phyloP scores from a whole-genome alignment of 2,113 vertebrate genomes.

The Pyrgilauda ruficollis region DNA sequence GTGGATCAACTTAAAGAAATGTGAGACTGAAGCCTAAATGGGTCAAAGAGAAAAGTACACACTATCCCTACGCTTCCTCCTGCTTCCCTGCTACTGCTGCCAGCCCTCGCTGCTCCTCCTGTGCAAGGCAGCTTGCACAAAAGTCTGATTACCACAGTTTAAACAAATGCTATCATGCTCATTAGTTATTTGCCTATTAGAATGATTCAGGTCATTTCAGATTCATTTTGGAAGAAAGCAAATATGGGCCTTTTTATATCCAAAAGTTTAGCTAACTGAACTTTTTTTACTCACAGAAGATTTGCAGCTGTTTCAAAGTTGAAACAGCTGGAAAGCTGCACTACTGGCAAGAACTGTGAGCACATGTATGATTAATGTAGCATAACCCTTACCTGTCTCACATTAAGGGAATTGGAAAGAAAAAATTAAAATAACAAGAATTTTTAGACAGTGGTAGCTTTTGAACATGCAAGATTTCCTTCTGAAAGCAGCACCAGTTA shows the following conservation, averaged over 20 bases:
- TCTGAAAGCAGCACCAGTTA: background rate
- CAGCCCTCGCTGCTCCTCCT: background rate
- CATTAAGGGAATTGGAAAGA: background rate
- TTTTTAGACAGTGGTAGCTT: background rate
- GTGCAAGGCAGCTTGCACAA: background rate
- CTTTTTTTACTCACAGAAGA: background rate
- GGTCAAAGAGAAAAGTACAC: constrained; percentile 44
- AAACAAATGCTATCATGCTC: background rate
- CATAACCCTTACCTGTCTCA: background rate
- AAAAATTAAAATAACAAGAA: background rate
- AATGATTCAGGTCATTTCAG: background rate
- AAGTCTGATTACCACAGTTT: background rate
- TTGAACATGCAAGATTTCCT: background rate
- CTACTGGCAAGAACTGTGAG: background rate
- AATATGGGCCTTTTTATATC: background rate
- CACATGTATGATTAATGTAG: background rate
- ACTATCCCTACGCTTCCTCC: background rate
- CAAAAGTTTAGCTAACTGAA: background rate
- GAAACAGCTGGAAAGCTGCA: constrained; percentile 24
- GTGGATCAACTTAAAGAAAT: background rate
- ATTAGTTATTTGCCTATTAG: background rate
- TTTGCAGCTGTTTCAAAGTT: background rate
- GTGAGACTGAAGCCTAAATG: background rate
- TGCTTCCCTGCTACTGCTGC: background rate
- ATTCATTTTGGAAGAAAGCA: background rate